phyloP scores from a whole-genome alignment of 92 coral and sea anemone genomes.

The Nematostella vectensis region DNA sequence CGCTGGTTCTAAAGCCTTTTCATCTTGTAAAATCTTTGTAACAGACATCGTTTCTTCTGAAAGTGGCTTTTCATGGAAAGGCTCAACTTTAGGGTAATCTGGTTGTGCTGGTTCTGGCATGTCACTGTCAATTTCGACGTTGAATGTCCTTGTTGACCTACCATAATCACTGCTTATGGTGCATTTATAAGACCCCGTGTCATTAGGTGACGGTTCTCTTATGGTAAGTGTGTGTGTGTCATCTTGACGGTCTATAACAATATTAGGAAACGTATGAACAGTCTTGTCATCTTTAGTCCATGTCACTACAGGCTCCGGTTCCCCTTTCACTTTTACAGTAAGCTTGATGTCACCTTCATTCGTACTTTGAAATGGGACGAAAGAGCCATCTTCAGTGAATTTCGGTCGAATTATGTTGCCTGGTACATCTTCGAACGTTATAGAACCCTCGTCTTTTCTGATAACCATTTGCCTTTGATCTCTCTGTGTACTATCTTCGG shows the following conservation, averaged over 20 bases:
- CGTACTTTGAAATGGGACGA: slow-evolving; percentile 53
- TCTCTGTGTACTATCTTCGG: slow-evolving; percentile 23
- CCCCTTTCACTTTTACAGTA: slow-evolving; percentile 51
- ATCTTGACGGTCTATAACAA: slow-evolving; percentile 24
- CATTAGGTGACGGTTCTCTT: slow-evolving; percentile 52
- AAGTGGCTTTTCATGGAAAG: background rate
- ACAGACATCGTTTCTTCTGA: background rate
- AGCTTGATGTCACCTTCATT: slow-evolving; percentile 54
- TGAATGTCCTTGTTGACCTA: slow-evolving; percentile 60
- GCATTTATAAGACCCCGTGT: slow-evolving; percentile 84
- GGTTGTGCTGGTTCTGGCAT: slow-evolving; percentile 14
- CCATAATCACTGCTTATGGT: slow-evolving; percentile 68
- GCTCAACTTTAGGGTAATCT: slow-evolving; percentile 30
- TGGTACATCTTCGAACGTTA: slow-evolving; percentile 9
- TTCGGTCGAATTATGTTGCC: slow-evolving; percentile 32
- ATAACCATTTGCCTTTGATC: slow-evolving; percentile 46
- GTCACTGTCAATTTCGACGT: slow-evolving; percentile 57
- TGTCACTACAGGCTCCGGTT: slow-evolving; percentile 83
- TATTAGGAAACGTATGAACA: slow-evolving; percentile 16
- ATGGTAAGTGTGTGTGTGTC: slow-evolving; percentile 60
- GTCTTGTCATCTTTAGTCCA: slow-evolving; percentile 81
- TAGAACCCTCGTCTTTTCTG: slow-evolving; percentile 25
- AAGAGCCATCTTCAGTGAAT: slow-evolving; percentile 39
- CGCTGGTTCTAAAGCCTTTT: background rate
- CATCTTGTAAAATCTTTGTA: background rate